Evolutionary conservation across 2,888 invertebrate genomes (phyloP).

Genomic region (Calliphora vomitoria): DNA sequence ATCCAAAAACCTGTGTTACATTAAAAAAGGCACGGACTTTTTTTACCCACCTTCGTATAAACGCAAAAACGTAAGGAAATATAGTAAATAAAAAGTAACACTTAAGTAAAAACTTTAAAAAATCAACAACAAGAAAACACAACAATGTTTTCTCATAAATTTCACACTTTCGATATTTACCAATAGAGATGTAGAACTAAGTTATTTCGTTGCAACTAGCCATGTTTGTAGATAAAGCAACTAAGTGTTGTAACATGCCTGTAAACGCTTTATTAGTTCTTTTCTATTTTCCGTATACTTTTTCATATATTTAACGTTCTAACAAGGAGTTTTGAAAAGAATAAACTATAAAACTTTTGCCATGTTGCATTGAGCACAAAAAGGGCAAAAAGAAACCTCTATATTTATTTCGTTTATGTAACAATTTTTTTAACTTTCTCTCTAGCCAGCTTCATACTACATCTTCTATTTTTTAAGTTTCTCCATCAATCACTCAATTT

Average conservation of each 20-base stretch:
- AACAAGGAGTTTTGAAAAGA: neutral
- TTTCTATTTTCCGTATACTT: neutral
- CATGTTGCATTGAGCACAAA: neutral
- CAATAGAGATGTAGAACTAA: no score
- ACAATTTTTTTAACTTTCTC: neutral
- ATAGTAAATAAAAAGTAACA: no score
- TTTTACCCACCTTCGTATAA: no score
- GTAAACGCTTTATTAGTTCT: neutral
- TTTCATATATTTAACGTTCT: neutral
- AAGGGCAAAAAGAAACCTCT: neutral
- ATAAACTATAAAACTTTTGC: neutral
- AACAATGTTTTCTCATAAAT: no score
- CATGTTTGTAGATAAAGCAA: neutral
- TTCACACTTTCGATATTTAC: no score
- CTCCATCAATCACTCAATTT: conserved; percentile 66
- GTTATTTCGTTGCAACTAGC: no score
- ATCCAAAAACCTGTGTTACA: no score
- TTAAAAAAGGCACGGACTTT: no score
- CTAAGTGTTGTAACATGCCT: neutral
- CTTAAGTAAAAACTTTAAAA: no score
- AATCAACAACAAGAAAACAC: no score
- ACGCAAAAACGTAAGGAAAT: no score
- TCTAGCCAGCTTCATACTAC: neutral
- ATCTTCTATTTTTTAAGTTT: neutral
- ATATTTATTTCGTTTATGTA: neutral